Conservation (phyloP, 1,140 invertebrate species). For the Drosophila pallidifrons region DNA sequence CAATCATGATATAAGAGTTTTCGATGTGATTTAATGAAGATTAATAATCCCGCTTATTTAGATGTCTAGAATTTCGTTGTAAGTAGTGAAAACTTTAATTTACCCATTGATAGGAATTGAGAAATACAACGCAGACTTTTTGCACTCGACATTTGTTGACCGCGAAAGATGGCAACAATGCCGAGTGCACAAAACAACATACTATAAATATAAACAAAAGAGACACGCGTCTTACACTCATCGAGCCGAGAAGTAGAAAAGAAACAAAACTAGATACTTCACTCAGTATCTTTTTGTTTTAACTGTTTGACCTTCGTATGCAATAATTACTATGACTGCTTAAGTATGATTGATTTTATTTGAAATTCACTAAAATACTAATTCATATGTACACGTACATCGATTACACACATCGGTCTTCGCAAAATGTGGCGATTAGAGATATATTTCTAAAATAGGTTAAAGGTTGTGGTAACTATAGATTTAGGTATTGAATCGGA, state of each 20-base stretch:
- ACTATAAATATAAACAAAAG: background rate
- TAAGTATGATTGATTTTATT: conserved; percentile 46
- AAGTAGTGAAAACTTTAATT: too few species aligned
- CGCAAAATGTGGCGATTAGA: too few species aligned
- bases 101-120: too few species aligned
- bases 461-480: too few species aligned
- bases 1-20: too few species aligned
- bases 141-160: too few species aligned
- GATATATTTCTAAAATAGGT: too few species aligned
- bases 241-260: conserved; percentile 51
- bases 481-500: too few species aligned
- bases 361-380: conserved; percentile 43
- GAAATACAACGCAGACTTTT: too few species aligned
- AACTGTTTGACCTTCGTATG: conserved; percentile 80
- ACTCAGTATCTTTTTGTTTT: conserved; percentile 66
- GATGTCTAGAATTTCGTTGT: too few species aligned
- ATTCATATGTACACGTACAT: conserved; percentile 68
- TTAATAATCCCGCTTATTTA: too few species aligned
- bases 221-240: conserved; percentile 33
- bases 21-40: too few species aligned
- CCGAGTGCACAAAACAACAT: background rate
- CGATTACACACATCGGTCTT: background rate
- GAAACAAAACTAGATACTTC: conserved; percentile 63
- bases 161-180: background rate
- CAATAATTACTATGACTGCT: conserved; percentile 64